Percentiles rank a stretch among this genome's conserved stretches.
Conservation (phyloP, 2,888 invertebrate genomes). For the Pollenia labialis region DNA sequence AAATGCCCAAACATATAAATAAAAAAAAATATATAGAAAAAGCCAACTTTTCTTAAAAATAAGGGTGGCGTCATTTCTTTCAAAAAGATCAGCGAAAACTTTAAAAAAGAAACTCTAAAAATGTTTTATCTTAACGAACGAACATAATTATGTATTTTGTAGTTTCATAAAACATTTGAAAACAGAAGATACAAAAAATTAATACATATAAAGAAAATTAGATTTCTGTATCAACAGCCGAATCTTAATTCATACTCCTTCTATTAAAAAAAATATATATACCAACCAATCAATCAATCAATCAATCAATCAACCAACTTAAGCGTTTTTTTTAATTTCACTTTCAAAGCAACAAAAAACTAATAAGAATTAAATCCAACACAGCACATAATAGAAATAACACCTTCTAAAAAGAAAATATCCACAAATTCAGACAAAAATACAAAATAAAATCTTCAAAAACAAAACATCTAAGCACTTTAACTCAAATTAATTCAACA, state of each 20-base stretch:
- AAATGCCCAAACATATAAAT: conserved; percentile 8
- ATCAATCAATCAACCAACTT: conserved; percentile 28
- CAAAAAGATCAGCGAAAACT: conserved; percentile 5
- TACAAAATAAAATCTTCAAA: neutral
- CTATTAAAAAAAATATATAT: conserved; percentile 75
- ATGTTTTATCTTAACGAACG: conserved; percentile 59
- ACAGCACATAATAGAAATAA: conserved; percentile 13
- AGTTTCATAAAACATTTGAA: conserved; percentile 65
- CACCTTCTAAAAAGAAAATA: neutral
- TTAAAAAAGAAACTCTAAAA: conserved; percentile 27
- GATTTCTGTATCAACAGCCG: conserved; percentile 84
- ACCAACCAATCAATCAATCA: conserved; percentile 13
- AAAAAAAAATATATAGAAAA: conserved; percentile 21
- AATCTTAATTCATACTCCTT: conserved; percentile 84
- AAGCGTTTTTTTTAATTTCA: conserved; percentile 30
- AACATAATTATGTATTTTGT: conserved; percentile 17
- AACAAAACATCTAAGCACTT: conserved; percentile 3
- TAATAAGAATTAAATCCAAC: conserved; percentile 2
- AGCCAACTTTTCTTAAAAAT: conserved; percentile 19
- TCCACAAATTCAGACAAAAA: neutral
- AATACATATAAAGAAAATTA: conserved; percentile 66
- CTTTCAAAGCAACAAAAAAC: neutral
- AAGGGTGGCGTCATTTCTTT: conserved; percentile 37
- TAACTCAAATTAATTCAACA: neutral
- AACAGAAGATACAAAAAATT: conserved; percentile 23